phyloP scores from a whole-genome alignment of 2,888 invertebrate species.

The Axea sp. region DNA sequence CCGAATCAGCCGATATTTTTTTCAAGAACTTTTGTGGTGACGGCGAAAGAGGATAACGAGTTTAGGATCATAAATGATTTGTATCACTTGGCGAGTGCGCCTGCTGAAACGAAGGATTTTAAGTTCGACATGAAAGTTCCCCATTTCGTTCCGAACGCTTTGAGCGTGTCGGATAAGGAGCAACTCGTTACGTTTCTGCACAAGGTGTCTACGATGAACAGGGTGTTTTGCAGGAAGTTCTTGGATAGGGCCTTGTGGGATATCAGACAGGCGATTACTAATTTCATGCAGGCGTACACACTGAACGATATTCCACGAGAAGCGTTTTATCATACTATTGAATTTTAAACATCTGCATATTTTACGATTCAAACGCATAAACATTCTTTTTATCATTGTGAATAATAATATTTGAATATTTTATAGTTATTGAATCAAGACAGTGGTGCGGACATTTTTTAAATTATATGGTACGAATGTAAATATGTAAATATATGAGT shows the following conservation, averaged over 20 bases:
- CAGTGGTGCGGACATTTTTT: too few species aligned
- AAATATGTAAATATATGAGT: too few species aligned
- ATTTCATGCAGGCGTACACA: slow-evolving; percentile 73
- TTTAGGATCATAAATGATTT: slow-evolving; percentile 76
- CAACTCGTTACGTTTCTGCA: slow-evolving; percentile 72
- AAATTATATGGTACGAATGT: too few species aligned
- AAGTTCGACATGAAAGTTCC: slow-evolving; percentile 63
- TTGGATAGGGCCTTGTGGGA: slow-evolving; percentile 73
- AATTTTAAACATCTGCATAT: too few species aligned
- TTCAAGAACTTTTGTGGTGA: slow-evolving; percentile 73
- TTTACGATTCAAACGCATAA: too few species aligned
- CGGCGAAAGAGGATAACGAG: slow-evolving; percentile 74
- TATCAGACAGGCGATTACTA: slow-evolving; percentile 72
- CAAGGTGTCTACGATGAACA: slow-evolving; percentile 75
- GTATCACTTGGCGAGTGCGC: slow-evolving; percentile 73
- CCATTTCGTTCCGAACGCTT: slow-evolving; percentile 68
- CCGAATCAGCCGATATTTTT: slow-evolving; percentile 70
- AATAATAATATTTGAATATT: too few species aligned
- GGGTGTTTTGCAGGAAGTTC: slow-evolving; percentile 67
- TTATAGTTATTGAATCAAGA: too few species aligned
- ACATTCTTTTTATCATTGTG: too few species aligned
- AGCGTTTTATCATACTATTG: slow-evolving; percentile 62
- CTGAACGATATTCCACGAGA: slow-evolving; percentile 73
- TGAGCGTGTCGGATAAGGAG: slow-evolving; percentile 73
- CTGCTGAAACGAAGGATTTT: slow-evolving; percentile 59